A percentile compares a stretch with the other conserved stretches of the same genome.
Conservation (phyloP, 2,888 invertebrate genomes). For the Hirtodrosophila duncani region DNA sequence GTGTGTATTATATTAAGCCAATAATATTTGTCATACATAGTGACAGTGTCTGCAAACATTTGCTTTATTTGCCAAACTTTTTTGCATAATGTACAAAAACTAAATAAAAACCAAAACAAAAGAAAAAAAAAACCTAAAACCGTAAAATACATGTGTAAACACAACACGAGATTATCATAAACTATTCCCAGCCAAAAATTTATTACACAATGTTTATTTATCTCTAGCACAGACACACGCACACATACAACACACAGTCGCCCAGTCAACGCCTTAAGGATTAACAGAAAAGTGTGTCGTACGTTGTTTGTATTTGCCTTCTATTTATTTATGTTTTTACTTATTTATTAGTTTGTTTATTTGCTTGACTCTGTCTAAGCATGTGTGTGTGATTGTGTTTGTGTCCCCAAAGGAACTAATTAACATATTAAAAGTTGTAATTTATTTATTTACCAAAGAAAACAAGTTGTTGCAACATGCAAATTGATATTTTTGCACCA, state of each 20-base stretch:
- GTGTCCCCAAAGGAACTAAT: conserved; percentile 30
- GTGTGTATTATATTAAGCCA: too few relatives aligned
- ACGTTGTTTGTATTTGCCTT: too few relatives aligned
- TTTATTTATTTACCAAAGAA: too few relatives aligned
- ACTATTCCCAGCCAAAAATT: conserved; percentile 50
- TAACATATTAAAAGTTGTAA: conserved; percentile 46
- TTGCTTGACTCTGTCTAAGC: conserved; percentile 10
- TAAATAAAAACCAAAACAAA: conserved; percentile 4
- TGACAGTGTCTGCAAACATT: too few relatives aligned
- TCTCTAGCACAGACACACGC: too few relatives aligned
- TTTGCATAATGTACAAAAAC: too few relatives aligned
- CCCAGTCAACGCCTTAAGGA: too few relatives aligned
- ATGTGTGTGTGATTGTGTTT: neutral
- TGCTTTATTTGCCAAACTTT: too few relatives aligned
- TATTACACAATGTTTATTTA: conserved; percentile 44
- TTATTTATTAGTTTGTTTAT: conserved; percentile 41
- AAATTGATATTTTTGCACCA: too few relatives aligned
- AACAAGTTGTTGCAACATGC: too few relatives aligned
- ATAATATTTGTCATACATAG: too few relatives aligned
- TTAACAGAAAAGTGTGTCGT: conserved; percentile 11
- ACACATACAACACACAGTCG: too few relatives aligned
- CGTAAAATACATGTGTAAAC: conserved; percentile 57
- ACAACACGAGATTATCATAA: conserved; percentile 56
- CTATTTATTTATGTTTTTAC: conserved; percentile 9
- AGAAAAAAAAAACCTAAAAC: conserved; percentile 18